These are phyloP conservation scores for Phymatocera aterrima DNA, from an alignment of 2,888 invertebrate species.

Conservation along the genomic window DNA sequence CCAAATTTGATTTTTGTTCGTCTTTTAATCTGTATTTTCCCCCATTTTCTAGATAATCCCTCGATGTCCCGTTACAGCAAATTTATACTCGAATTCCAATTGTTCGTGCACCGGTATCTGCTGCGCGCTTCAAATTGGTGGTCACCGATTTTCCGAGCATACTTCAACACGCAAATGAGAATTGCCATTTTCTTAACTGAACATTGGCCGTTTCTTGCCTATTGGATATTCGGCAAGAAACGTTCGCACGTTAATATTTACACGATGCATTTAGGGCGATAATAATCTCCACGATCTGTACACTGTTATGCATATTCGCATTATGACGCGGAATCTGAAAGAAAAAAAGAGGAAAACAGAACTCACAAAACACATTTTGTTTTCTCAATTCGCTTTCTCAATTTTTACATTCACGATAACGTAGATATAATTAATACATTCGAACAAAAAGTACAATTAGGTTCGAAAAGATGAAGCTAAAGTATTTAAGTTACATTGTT, in stretches of 20 bases:
- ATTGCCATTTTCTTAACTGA: conserved; percentile 80
- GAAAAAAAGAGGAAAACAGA: too few relatives aligned
- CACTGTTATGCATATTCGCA: too few relatives aligned
- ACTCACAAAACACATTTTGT: too few relatives aligned
- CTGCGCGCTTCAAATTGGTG: conserved; percentile 68
- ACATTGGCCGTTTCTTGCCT: conserved; percentile 83
- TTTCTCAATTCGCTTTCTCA: too few relatives aligned
- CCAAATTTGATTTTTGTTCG: conserved; percentile 70
- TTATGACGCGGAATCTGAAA: too few relatives aligned
- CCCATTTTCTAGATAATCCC: conserved; percentile 61
- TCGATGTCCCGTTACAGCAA: conserved; percentile 66
- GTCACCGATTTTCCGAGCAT: conserved; percentile 76
- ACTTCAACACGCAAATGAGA: conserved; percentile 80
- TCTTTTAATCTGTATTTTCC: too few relatives aligned
- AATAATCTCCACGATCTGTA: too few relatives aligned
- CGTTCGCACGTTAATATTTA: conserved; percentile 79
- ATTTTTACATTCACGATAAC: too few relatives aligned
- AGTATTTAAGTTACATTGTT: too few relatives aligned
- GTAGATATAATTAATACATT: too few relatives aligned
- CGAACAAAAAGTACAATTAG: too few relatives aligned
- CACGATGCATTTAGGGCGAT: conserved; percentile 60
- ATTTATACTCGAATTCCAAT: conserved; percentile 68
- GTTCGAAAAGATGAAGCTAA: too few relatives aligned
- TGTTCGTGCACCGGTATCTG: conserved; percentile 70
- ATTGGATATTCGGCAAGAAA: conserved; percentile 80